Percentiles rank a stretch among this genome's conserved stretches.
phyloP scores from a whole-genome alignment of 2,797 vertebrate genomes.

The Neosalanx taihuensis region DNA sequence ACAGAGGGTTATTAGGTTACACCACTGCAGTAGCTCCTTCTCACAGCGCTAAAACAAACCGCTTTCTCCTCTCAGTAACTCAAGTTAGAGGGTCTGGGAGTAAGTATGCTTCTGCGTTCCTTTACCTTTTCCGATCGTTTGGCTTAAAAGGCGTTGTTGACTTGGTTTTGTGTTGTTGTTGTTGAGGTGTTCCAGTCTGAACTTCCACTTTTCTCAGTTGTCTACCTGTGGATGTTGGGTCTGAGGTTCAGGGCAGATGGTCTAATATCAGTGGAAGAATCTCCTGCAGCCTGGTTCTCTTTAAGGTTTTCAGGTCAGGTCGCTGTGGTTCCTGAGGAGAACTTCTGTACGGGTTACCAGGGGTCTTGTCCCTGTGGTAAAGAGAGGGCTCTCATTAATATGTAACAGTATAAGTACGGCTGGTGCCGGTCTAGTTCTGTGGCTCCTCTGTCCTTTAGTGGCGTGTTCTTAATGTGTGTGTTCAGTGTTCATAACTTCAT shows the following conservation, averaged over 20 bases:
- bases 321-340: not conserved
- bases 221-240: constrained; percentile 8
- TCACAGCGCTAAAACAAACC: constrained; percentile 36
- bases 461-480: not conserved
- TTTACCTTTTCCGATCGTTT: constrained; percentile 13
- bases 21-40: constrained; percentile 54
- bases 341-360: not conserved
- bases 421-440: constrained; percentile 5
- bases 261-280: constrained; percentile 4
- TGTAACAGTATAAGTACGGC: constrained; percentile 9
- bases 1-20: constrained; percentile 63
- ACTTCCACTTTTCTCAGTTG: constrained; percentile 8
- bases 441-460: not conserved
- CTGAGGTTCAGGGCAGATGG: not conserved
- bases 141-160: constrained; percentile 18
- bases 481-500: not conserved
- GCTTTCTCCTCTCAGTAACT: constrained; percentile 31
- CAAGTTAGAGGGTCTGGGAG: constrained; percentile 41
- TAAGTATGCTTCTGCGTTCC: constrained; percentile 46
- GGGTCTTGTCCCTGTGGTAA: not conserved
- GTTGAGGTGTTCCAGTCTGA: constrained; percentile 9
- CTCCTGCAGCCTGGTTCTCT: not conserved
- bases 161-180: constrained; percentile 3
- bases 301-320: not conserved
- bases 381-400: not conserved